Conservation (phyloP, 2,888 invertebrate genomes). For the Aphodius sticticus region DNA sequence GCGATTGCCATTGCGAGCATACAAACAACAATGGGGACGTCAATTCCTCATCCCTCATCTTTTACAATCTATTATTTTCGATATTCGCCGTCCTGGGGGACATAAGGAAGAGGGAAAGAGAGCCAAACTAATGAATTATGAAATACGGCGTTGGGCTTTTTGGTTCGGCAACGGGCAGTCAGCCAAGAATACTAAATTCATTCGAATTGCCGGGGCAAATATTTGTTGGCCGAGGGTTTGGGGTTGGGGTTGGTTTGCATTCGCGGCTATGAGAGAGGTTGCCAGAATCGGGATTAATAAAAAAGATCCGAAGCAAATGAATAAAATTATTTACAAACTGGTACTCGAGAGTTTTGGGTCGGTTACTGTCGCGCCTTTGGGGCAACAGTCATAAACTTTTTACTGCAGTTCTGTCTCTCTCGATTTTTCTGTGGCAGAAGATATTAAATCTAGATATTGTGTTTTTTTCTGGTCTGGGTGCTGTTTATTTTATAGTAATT, state of each 20-base stretch:
- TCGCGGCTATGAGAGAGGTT: not conserved
- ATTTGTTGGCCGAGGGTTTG: not conserved
- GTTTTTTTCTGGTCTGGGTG: not conserved
- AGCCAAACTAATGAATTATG: not conserved
- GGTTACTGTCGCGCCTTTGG: not conserved
- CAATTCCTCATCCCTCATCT: not conserved
- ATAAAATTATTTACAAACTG: not conserved
- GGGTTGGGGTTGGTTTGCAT: not conserved
- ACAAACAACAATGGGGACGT: not conserved
- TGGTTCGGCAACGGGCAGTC: not conserved
- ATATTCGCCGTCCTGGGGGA: not conserved
- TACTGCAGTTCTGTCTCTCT: not conserved
- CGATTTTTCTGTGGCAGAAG: not conserved
- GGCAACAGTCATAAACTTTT: not conserved
- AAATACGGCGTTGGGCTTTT: not conserved
- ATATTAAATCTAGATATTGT: not conserved
- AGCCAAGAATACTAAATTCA: not conserved
- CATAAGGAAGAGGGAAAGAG: not conserved
- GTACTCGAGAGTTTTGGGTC: not conserved
- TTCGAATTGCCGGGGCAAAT: not conserved
- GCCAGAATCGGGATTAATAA: not conserved
- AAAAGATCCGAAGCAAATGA: not conserved
- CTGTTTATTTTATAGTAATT: not conserved
- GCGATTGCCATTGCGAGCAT: not conserved
- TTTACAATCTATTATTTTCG: constrained; percentile 4